These are phyloP conservation scores for Anas bernieri DNA, from an alignment of 2,797 vertebrate genomes.

Conservation along the genomic window DNA sequence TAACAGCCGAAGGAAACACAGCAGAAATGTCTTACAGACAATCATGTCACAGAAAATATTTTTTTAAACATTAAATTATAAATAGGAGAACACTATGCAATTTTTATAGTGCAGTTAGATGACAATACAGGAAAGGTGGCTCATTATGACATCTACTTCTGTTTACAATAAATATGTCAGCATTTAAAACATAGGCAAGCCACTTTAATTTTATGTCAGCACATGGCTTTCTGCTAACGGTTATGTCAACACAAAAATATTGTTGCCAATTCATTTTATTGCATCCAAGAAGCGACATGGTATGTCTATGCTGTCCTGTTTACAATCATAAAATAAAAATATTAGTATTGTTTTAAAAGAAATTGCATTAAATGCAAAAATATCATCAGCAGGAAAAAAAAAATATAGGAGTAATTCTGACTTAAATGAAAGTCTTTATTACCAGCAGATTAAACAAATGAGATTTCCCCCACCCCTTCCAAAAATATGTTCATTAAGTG, in stretches of 20 bases:
- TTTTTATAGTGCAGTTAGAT: background rate
- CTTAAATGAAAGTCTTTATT: background rate
- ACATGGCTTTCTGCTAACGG: background rate
- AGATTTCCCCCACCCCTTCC: background rate
- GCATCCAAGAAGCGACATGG: background rate
- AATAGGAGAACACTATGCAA: background rate
- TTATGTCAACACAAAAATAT: background rate
- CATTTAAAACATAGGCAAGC: background rate
- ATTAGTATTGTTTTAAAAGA: background rate
- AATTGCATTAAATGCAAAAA: background rate
- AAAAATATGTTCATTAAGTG: background rate
- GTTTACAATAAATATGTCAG: background rate
- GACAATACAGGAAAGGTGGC: background rate
- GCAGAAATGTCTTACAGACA: background rate
- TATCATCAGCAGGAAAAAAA: background rate
- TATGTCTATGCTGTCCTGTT: background rate
- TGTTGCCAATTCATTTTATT: background rate
- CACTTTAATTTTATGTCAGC: background rate
- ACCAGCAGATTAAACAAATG: background rate
- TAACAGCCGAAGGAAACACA: background rate
- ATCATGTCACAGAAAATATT: background rate
- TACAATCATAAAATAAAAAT: background rate
- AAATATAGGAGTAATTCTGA: background rate
- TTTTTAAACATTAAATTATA: background rate
- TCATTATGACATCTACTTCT: background rate